Conservation (phyloP, 2,113 vertebrate genomes). For the Hippocampus comes region DNA sequence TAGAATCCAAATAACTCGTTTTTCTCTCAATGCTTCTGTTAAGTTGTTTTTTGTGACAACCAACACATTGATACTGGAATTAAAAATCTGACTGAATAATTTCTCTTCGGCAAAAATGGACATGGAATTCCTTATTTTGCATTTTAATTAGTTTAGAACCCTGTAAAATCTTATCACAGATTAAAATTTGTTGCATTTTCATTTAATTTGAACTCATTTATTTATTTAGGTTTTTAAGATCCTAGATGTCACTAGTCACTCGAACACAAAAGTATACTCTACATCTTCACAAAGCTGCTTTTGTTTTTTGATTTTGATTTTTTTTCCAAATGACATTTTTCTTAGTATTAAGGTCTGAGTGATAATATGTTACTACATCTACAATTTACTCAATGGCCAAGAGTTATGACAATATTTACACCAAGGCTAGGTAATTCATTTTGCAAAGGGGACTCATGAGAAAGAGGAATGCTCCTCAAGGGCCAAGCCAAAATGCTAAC, state of each 20-base stretch:
- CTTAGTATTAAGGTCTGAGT: background rate
- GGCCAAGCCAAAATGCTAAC: too few species aligned
- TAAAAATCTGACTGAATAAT: background rate
- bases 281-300: too few species aligned
- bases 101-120: background rate
- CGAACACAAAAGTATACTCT: too few species aligned
- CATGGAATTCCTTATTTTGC: background rate
- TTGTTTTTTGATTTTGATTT: background rate
- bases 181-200: background rate
- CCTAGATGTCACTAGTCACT: background rate
- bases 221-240: background rate
- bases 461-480: too few species aligned
- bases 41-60: background rate
- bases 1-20: too few species aligned
- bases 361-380: background rate
- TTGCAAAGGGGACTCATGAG: too few species aligned
- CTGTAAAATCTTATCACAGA: background rate
- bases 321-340: background rate
- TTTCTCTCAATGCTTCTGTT: too few species aligned
- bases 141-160: background rate
- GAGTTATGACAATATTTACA: too few species aligned
- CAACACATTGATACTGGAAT: background rate
- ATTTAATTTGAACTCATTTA: background rate
- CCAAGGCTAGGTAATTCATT: too few species aligned
- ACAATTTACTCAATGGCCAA: background rate